Conservation (phyloP, 2,888 invertebrate species). For the Nemotelus nigrinus region DNA sequence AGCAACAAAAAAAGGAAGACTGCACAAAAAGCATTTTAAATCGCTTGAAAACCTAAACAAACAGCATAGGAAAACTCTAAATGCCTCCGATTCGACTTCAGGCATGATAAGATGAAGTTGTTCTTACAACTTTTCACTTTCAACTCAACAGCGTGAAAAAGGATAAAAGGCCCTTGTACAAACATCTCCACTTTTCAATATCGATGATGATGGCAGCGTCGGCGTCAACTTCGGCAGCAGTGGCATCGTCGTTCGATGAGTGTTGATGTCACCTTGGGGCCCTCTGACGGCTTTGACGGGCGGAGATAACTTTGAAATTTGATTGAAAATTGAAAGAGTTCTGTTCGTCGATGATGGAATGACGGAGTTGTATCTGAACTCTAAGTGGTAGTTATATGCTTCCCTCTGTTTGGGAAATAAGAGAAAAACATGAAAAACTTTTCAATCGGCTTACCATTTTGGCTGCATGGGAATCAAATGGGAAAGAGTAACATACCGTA, state of each 20-base stretch:
- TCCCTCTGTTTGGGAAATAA: not conserved
- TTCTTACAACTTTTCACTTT: constrained; percentile 45
- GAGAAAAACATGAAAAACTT: constrained; percentile 38
- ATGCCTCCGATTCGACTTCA: constrained; percentile 20
- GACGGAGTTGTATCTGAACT: not conserved
- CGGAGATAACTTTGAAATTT: constrained; percentile 40
- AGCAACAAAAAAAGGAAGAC: not conserved
- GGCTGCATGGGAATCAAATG: not conserved
- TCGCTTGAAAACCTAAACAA: constrained; percentile 43
- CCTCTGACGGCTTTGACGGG: not conserved
- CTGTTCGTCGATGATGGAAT: not conserved
- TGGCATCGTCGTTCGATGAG: no score
- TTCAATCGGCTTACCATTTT: constrained; percentile 41
- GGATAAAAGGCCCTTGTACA: constrained; percentile 43
- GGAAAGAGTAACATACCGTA: not conserved
- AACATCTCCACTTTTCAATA: constrained; percentile 44
- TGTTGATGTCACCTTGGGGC: constrained; percentile 33
- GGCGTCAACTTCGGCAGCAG: not conserved
- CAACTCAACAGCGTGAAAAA: constrained; percentile 37
- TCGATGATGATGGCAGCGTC: constrained; percentile 24
- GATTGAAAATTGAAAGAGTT: constrained; percentile 35
- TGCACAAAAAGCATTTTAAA: constrained; percentile 42
- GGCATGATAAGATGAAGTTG: constrained; percentile 40
- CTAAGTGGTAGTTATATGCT: constrained; percentile 13
- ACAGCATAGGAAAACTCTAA: constrained; percentile 39